phyloP scores from a whole-genome alignment of 2,888 invertebrate genomes.

The Ichneumoninae sp. region DNA sequence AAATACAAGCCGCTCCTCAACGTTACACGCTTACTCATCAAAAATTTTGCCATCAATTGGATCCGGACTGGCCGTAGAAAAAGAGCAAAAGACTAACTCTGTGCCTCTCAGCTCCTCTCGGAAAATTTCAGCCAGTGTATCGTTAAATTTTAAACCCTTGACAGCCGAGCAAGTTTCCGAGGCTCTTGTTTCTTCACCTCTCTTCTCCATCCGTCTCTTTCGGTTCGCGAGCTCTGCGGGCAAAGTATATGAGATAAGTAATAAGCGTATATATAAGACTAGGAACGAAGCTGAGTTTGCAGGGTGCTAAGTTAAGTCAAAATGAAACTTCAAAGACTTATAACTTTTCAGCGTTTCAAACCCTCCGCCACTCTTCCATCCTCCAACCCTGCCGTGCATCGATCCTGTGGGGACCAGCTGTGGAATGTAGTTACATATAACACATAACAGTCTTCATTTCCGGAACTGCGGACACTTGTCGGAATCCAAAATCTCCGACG shows the following conservation, averaged over 20 bases:
- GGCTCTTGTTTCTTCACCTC: background rate
- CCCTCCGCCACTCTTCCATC: background rate
- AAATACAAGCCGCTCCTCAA: too few relatives aligned
- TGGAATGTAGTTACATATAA: background rate
- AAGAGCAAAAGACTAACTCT: background rate
- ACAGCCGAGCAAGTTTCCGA: constrained; percentile 67
- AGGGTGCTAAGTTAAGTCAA: constrained; percentile 72
- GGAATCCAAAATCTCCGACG: constrained; percentile 53
- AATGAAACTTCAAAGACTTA: constrained; percentile 79
- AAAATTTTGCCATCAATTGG: too few relatives aligned
- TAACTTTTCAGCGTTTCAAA: constrained; percentile 74
- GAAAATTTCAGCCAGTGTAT: constrained; percentile 66
- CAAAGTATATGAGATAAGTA: constrained; percentile 22
- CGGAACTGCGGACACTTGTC: background rate
- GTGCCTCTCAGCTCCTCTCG: background rate
- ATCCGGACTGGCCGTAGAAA: background rate
- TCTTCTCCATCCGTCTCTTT: constrained; percentile 2
- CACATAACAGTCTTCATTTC: constrained; percentile 8
- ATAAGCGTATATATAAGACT: constrained; percentile 8
- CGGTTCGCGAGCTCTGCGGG: constrained; percentile 1
- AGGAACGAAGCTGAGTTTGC: constrained; percentile 71
- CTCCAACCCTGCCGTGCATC: background rate
- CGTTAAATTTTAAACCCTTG: constrained; percentile 72
- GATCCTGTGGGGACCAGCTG: constrained; percentile 48
- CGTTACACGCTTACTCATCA: too few relatives aligned